Evolutionary conservation across 2,888 invertebrate species (phyloP).

Genomic region (Encarsia formosa): DNA sequence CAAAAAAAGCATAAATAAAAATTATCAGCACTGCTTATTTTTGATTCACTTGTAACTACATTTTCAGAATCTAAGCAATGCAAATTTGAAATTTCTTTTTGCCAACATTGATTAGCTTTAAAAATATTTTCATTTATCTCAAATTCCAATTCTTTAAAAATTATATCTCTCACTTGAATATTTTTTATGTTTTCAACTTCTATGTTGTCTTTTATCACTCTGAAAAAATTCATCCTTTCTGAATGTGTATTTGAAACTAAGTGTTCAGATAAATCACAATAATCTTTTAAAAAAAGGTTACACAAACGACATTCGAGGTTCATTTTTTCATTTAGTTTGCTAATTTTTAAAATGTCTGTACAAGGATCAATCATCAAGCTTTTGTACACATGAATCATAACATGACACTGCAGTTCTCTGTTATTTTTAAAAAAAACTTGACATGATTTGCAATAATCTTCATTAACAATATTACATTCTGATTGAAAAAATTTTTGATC

Average conservation of each 20-base stretch:
- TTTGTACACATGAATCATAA: conserved; percentile 1
- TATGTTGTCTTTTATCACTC: not conserved
- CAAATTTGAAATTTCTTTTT: not conserved
- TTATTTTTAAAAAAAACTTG: not conserved
- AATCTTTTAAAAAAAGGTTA: not conserved
- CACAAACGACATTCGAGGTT: conserved; percentile 7
- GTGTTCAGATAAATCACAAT: not conserved
- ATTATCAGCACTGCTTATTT: no score
- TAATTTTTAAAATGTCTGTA: conserved; percentile 5
- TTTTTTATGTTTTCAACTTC: not conserved
- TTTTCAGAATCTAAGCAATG: not conserved
- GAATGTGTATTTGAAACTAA: not conserved
- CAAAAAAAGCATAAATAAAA: conserved; percentile 15
- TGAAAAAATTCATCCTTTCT: not conserved
- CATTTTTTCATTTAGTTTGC: not conserved
- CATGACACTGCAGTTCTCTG: not conserved
- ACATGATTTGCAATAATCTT: not conserved
- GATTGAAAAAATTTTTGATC: not conserved
- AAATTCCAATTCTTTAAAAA: not conserved
- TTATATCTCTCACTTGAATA: not conserved
- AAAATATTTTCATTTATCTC: not conserved
- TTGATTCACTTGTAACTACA: not conserved
- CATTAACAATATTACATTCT: not conserved
- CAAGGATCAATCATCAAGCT: not conserved
- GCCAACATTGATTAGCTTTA: not conserved